A percentile compares a stretch with the other conserved stretches of the same genome.
Evolutionary conservation across 2,797 vertebrate species (phyloP).

Genomic region (Neopelma chrysocephalum): DNA sequence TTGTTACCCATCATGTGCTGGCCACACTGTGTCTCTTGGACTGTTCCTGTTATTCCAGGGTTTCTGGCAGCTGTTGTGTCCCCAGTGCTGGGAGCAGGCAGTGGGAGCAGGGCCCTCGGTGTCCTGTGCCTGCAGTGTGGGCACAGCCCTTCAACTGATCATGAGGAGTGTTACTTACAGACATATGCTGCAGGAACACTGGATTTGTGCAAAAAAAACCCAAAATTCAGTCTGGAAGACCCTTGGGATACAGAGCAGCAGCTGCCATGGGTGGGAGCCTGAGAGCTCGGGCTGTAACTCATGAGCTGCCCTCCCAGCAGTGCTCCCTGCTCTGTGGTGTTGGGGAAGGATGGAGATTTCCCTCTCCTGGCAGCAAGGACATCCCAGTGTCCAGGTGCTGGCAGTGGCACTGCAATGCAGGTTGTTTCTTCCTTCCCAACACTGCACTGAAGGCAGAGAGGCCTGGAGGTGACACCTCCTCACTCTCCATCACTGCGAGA

Average conservation of each 20-base stretch:
- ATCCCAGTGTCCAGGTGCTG: not conserved
- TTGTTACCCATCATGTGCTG: not conserved
- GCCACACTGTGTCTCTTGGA: not conserved
- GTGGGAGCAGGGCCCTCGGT: not conserved
- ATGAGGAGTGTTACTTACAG: not conserved
- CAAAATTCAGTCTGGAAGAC: accelerated
- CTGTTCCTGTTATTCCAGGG: not conserved
- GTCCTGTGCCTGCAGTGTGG: not conserved
- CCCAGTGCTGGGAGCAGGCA: not conserved
- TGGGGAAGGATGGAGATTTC: not conserved
- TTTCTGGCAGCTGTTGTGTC: not conserved
- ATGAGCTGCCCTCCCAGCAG: not conserved
- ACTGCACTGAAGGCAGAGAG: not conserved
- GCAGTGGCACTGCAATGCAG: not conserved
- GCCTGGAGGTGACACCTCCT: not conserved
- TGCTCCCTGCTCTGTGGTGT: accelerated
- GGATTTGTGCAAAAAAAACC: not conserved
- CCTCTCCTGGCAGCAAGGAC: not conserved
- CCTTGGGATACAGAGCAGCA: not conserved
- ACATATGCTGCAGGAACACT: not conserved
- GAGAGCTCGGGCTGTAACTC: not conserved
- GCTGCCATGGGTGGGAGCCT: not conserved
- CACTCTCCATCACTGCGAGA: accelerated
- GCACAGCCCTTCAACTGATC: not conserved
- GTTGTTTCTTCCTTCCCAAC: not conserved